Evolutionary conservation across 53 echinoderm and acorn worm species (phyloP), one percentile per base, ranked within the genome.

Genomic region (Henricia sp.): DNA sequence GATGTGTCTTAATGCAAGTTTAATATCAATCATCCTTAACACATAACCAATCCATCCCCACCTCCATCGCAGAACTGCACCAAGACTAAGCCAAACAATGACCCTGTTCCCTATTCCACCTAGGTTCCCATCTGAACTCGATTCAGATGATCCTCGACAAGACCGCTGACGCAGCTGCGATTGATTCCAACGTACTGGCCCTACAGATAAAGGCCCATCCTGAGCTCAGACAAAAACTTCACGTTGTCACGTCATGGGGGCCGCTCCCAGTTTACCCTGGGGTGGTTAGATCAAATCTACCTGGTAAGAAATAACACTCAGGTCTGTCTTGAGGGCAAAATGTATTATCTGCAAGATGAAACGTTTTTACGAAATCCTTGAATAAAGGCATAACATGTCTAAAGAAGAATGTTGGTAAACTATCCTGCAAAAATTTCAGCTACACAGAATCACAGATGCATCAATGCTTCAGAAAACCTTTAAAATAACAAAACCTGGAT

Each of bases 101-200:
- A n/a, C n/a, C n/a, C n/a, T n/a, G n/a, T n/a, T n/a, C n/a, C n/a
- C n/a, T n/a, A 60, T 60, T 17, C 17, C 29, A 11, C 2, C 30
- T 85, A 95, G 95, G 95, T 1, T 85, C 92, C 2, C 95, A 95
- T 72, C 35, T 85, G 24, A 92, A 92, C 58, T 95, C 95, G 0
- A 88, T 95, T 35, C 50, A 92, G 72, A 88, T 92, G 90, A 85
- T 95, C 14, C 72, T 93, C 4, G 56, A 92, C 67, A 90, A 95
- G 66, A 85, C 72, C 0, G 86, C 86, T 0, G 95, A 95, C 55
- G 88, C 84, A 14, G 85, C 95, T 4, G 92, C 88, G 0, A 85
- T 95, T 30, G 90, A 95, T 72, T 92, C 90, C 48, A 87, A 74
- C 12, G 48, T 72, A 11, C 83, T 95, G n/a, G 78, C 85, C 33